These are phyloP conservation scores for Odocoileus virginianus DNA, from an alignment of 2,113 vertebrate genomes.

Conservation along the genomic window DNA sequence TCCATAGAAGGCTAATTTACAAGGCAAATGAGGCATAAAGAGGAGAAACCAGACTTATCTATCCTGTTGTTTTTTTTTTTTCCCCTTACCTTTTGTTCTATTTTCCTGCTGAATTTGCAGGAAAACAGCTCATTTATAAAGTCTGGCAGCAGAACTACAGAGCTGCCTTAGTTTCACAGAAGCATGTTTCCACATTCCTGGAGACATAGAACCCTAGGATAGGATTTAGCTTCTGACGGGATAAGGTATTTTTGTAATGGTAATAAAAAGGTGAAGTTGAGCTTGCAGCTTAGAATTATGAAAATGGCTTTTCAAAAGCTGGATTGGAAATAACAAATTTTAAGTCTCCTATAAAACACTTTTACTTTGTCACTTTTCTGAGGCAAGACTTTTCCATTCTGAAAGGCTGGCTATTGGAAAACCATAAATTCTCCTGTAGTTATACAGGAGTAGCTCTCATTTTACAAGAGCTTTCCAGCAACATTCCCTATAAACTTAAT, in stretches of 20 bases:
- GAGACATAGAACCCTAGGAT: background rate
- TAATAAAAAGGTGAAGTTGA: background rate
- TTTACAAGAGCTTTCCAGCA: background rate
- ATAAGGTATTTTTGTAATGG: background rate
- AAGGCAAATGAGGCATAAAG: slow-evolving; percentile 20
- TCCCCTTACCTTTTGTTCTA: background rate
- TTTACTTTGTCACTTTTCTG: slow-evolving; percentile 14
- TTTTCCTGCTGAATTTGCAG: background rate
- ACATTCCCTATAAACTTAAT: background rate
- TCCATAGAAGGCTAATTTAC: background rate
- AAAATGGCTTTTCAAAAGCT: slow-evolving; percentile 27
- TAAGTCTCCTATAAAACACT: background rate
- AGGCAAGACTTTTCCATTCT: background rate
- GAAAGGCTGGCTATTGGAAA: slow-evolving; percentile 14
- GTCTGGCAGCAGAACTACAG: background rate
- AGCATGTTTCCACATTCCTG: background rate
- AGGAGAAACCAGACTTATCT: background rate
- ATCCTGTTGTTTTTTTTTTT: background rate
- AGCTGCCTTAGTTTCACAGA: background rate
- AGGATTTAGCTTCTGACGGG: background rate
- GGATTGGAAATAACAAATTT: background rate
- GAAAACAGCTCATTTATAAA: background rate
- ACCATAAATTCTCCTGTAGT: background rate
- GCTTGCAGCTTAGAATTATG: slow-evolving; percentile 4
- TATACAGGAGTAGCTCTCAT: background rate